Conservation (phyloP, 2,888 invertebrate species). For the Sesamia inferens region DNA sequence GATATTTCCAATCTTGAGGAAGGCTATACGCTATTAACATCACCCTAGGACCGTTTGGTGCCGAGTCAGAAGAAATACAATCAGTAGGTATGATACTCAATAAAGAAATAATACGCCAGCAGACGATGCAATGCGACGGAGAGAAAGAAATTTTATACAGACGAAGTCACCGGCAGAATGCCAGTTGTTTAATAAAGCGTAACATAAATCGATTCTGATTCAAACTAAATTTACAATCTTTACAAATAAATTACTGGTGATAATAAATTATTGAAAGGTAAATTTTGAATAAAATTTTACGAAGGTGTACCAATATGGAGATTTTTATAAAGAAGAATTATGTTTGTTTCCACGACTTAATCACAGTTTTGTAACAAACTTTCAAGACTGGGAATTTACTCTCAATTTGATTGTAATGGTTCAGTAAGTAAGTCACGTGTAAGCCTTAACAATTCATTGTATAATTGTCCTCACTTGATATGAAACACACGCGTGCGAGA, state of each 20-base stretch:
- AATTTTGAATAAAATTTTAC: constrained; percentile 12
- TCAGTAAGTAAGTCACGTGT: constrained; percentile 35
- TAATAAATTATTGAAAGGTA: too few relatives aligned
- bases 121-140: background rate
- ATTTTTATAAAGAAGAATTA: background rate
- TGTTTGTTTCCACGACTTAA: background rate
- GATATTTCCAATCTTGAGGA: background rate
- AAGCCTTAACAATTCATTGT: constrained; percentile 42
- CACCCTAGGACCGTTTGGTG: background rate
- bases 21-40: background rate
- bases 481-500: constrained; percentile 41
- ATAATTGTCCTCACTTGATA: constrained; percentile 45
- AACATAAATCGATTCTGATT: background rate
- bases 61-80: background rate
- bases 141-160: background rate
- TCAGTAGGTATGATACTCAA: background rate
- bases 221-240: background rate
- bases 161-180: background rate
- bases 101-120: background rate
- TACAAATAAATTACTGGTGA: background rate
- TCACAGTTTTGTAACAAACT: background rate
- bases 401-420: constrained; percentile 26
- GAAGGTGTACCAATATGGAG: background rate
- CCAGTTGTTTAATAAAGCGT: background rate
- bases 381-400: constrained; percentile 22